A percentile compares a stretch with the other conserved stretches of the same genome.
These are phyloP conservation scores for Hypena proboscidalis DNA, from an alignment of 2,888 invertebrate genomes.

Conservation along the genomic window DNA sequence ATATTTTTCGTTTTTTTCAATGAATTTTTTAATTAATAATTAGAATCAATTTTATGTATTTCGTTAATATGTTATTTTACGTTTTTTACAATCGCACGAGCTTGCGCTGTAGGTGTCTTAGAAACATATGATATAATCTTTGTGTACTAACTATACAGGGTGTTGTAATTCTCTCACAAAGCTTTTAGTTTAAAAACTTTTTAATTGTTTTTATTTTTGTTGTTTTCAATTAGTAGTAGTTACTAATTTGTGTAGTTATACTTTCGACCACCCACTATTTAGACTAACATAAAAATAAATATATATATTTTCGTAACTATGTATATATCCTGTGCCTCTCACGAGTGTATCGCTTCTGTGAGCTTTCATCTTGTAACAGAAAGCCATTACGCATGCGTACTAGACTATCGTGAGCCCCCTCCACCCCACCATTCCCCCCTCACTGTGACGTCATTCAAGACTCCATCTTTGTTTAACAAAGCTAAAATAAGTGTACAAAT, in stretches of 20 bases:
- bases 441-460: background rate
- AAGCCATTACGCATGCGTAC: constrained; percentile 71
- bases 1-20: background rate
- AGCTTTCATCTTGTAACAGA: constrained; percentile 56
- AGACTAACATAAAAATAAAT: background rate
- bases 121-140: background rate
- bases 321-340: constrained; percentile 6
- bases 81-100: background rate
- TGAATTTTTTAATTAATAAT: background rate
- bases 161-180: constrained; percentile 20
- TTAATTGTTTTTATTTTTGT: background rate
- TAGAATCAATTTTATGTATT: too few relatives aligned
- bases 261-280: too few relatives aligned
- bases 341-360: constrained; percentile 70
- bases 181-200: background rate
- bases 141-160: constrained; percentile 11
- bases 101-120: constrained; percentile 8
- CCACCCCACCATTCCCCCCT: background rate
- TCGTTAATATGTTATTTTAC: background rate
- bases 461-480: background rate
- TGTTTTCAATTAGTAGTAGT: too few relatives aligned
- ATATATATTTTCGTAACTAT: constrained; percentile 1
- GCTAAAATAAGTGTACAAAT: background rate
- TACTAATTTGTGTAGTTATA: too few relatives aligned
- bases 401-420: constrained; percentile 45